Evolutionary conservation across 1,140 invertebrate species (phyloP).

Genomic region (Bombus sibiricus): DNA sequence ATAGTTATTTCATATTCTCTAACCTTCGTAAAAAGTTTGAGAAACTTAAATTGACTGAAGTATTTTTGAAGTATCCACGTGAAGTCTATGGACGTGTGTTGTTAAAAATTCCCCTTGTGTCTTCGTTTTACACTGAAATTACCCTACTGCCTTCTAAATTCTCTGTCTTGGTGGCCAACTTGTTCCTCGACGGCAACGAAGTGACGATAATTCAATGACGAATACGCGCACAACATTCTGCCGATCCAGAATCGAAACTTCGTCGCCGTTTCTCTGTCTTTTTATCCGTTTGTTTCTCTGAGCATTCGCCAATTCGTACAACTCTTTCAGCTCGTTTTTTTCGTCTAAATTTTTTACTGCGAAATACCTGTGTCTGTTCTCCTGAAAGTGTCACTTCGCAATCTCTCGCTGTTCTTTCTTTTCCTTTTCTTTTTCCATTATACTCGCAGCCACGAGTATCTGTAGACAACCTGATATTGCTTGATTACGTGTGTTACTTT

Average conservation of each 20-base stretch:
- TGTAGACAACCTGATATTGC: conserved; percentile 33
- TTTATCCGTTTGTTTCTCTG: conserved; percentile 1
- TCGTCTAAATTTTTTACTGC: not conserved
- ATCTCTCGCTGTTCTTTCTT: conserved; percentile 1
- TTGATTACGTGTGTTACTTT: conserved; percentile 41
- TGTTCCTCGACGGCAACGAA: conserved; percentile 40
- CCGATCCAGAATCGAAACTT: conserved; percentile 41
- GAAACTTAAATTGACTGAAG: too few relatives aligned
- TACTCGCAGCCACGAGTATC: conserved; percentile 15
- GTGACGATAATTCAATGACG: conserved; percentile 27
- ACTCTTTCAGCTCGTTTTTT: not conserved
- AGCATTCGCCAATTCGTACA: not conserved
- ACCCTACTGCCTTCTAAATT: conserved; percentile 28
- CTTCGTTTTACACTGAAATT: conserved; percentile 40
- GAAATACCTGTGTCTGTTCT: not conserved
- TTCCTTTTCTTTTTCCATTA: not conserved
- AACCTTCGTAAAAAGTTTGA: not conserved
- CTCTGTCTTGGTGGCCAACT: conserved; percentile 11
- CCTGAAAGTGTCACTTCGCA: conserved; percentile 10
- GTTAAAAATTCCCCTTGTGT: conserved; percentile 49
- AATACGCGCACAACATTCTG: not conserved
- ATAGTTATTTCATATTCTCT: not conserved
- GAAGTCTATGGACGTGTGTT: conserved; percentile 58
- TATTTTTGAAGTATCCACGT: conserved; percentile 62
- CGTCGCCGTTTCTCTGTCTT: conserved; percentile 30